Evolutionary conservation across 2,113 vertebrate species (phyloP).

Genomic region (Cyanistes caeruleus): DNA sequence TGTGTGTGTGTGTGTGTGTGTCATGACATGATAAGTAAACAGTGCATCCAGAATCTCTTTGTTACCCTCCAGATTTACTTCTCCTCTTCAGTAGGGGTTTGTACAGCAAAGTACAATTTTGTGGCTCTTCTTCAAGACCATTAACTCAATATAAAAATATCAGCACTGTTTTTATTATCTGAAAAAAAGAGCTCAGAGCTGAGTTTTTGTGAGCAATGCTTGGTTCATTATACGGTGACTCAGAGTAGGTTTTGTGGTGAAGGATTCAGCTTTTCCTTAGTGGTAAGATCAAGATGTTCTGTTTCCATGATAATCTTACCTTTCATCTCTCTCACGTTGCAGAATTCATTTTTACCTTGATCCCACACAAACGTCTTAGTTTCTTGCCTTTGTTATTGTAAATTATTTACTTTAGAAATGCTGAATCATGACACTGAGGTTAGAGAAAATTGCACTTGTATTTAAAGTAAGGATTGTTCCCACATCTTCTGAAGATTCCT

Average conservation of each 20-base stretch:
- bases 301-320: slow-evolving; percentile 64
- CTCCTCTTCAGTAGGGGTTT: slow-evolving; percentile 4
- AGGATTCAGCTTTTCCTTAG: slow-evolving; percentile 46
- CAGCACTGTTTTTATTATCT: slow-evolving; percentile 69
- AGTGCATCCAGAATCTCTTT: slow-evolving; percentile 26
- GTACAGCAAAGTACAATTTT: slow-evolving; percentile 33
- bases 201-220: slow-evolving; percentile 44
- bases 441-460: slow-evolving; percentile 34
- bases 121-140: slow-evolving; percentile 65
- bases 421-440: slow-evolving; percentile 64
- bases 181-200: slow-evolving; percentile 25
- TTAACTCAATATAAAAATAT: slow-evolving; percentile 68
- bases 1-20: not conserved
- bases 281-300: slow-evolving; percentile 58
- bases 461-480: slow-evolving; percentile 47
- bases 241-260: slow-evolving; percentile 61
- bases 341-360: slow-evolving; percentile 65
- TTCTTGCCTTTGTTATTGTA: slow-evolving; percentile 61
- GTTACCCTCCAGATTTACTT: slow-evolving; percentile 34
- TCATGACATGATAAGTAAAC: not conserved
- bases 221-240: slow-evolving; percentile 69
- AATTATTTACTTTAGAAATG: slow-evolving; percentile 67
- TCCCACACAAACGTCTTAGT: slow-evolving; percentile 36
- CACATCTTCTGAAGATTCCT: slow-evolving; percentile 53
- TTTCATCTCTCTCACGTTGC: slow-evolving; percentile 25